These are phyloP conservation scores for Morus bassanus DNA, from an alignment of 2,797 vertebrate species.

Conservation along the genomic window DNA sequence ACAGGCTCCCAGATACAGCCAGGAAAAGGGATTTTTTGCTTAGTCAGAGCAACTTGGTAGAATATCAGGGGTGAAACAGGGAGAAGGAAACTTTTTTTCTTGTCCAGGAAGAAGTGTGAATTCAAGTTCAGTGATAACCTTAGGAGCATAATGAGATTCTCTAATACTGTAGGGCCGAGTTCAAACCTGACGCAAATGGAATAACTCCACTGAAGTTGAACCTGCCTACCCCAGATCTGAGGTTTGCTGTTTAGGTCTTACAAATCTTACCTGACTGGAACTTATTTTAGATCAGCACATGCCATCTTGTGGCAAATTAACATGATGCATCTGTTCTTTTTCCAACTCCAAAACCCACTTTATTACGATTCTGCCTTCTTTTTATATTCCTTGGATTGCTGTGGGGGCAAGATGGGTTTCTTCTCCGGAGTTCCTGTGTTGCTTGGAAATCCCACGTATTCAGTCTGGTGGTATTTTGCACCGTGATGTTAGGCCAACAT, in stretches of 20 bases:
- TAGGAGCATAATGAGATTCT: neutral
- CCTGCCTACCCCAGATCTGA: neutral
- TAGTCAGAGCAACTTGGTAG: neutral
- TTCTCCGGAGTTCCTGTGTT: accelerated
- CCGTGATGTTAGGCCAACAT: no score
- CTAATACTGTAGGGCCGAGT: accelerated
- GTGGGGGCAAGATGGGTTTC: neutral
- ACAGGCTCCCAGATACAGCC: neutral
- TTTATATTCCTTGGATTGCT: neutral
- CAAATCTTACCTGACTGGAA: neutral
- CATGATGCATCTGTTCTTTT: neutral
- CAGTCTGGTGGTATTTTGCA: accelerated
- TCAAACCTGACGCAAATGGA: neutral
- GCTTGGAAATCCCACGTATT: neutral
- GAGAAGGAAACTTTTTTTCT: neutral
- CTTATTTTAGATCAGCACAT: neutral
- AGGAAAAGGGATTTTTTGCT: neutral
- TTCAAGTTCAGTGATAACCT: neutral
- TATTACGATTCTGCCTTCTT: neutral
- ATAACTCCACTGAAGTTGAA: accelerated
- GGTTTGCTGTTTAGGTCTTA: neutral
- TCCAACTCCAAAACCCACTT: accelerated
- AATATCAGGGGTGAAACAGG: neutral
- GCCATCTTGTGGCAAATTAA: conserved; percentile 16
- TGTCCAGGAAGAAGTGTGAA: neutral